Evolutionary conservation across 2,113 vertebrate genomes (phyloP).

Genomic region (Uropsilus gracilis): DNA sequence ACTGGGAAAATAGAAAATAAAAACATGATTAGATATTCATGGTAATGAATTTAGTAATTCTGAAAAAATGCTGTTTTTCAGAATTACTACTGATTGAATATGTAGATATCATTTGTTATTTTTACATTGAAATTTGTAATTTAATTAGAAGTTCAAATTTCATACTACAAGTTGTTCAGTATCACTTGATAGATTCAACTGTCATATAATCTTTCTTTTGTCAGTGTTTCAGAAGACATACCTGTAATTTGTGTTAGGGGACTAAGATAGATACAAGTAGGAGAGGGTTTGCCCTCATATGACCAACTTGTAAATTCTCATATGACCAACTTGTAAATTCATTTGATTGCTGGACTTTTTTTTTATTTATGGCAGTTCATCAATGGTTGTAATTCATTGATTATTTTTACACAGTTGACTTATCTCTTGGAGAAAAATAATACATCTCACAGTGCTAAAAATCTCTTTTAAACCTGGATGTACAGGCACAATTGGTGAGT

Average conservation of each 20-base stretch:
- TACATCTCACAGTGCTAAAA: slow-evolving; percentile 19
- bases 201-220: background rate
- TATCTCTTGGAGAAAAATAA: slow-evolving; percentile 33
- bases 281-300: background rate
- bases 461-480: slow-evolving; percentile 2
- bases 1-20: background rate
- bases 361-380: background rate
- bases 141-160: background rate
- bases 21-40: background rate
- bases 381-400: slow-evolving; percentile 33
- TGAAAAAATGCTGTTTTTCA: background rate
- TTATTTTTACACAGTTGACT: slow-evolving; percentile 70
- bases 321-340: slow-evolving; percentile 75
- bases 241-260: background rate
- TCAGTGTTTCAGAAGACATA: background rate
- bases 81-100: background rate
- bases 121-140: background rate
- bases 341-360: slow-evolving; percentile 49
- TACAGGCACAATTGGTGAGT: background rate
- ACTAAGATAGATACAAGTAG: background rate
- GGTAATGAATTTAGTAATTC: background rate
- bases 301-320: slow-evolving; percentile 76
- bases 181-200: background rate
- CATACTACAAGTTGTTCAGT: background rate
- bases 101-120: background rate